Evolutionary conservation across 1,140 invertebrate genomes (phyloP).

Genomic region (Microvelia longipes): DNA sequence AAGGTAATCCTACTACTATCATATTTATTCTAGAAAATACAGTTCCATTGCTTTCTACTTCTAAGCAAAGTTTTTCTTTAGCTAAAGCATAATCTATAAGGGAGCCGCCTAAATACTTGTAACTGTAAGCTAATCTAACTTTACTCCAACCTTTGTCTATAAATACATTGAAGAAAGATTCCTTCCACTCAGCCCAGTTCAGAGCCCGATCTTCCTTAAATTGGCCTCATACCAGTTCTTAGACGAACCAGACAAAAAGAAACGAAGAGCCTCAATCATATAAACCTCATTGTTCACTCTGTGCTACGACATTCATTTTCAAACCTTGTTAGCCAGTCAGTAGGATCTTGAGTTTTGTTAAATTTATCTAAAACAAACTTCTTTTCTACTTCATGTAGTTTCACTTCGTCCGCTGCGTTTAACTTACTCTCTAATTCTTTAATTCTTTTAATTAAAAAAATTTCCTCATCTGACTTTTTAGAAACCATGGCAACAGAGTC

Average conservation of each 20-base stretch:
- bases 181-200: not conserved
- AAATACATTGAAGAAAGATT: not conserved
- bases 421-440: slow-evolving; percentile 2
- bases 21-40: not conserved
- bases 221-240: not conserved
- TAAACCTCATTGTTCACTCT: not conserved
- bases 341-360: slow-evolving; percentile 1
- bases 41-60: slow-evolving; percentile 1
- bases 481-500: not conserved
- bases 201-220: not conserved
- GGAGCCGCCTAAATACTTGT: slow-evolving; percentile 1
- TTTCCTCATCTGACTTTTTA: not conserved
- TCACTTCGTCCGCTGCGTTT: not conserved
- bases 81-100: slow-evolving; percentile 6
- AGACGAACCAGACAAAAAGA: slow-evolving; percentile 2
- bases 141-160: slow-evolving; percentile 2
- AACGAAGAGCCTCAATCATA: not conserved
- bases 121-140: not conserved
- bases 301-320: slow-evolving; percentile 2
- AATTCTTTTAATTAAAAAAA: slow-evolving; percentile 1
- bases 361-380: slow-evolving; percentile 3
- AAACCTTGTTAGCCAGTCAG: not conserved
- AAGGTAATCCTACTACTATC: slow-evolving; percentile 1
- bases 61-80: slow-evolving; percentile 4
- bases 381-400: slow-evolving; percentile 2